Evolutionary conservation across 2,888 invertebrate species (phyloP), one percentile per base, ranked within the genome.

Genomic region (Oligia fasciuncula): DNA sequence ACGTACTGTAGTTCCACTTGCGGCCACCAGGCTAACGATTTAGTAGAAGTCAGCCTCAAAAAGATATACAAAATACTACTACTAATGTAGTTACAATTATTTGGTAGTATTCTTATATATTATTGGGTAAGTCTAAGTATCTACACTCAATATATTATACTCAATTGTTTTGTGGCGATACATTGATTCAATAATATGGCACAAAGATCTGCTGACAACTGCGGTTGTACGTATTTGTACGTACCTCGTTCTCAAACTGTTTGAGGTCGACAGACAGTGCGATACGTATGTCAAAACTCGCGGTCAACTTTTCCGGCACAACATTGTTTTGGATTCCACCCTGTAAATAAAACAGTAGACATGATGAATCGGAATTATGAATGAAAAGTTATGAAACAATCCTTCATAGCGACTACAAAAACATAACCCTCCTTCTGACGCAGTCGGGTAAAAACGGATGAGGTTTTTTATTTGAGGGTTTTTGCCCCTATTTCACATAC

Each of bases 301-400:
- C 98, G 0, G 96, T 97, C 81, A 99, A 94, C 91, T 98, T 97
- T 51, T 98, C 98, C 0, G 99, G 99, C 23, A 99, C 97, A 11
- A 99, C 98, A 94, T 99, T 99, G 46, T 97, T 96, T 94, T 99
- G 99, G 0, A 99, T 98, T 2, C 99, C 99, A 76, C 99, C 99
- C 97, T 98, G 94, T 54, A 66, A 85, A 85, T 73, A 76, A 82
- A 79, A 81, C 73, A 87, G 73, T 73, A 54, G 73, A 49, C 35
- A 14, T 63, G 68, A 77, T 71, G 63, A 79, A 79, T 73, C 35
- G 13, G 35, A 79, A 63, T 79, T 72, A 29, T 63, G 17, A 35
- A 73, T 66, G 57, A 5, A 51, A 78, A 54, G 51, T 85, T 70
- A 23, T 40, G 40, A 57, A 65, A 77, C 65, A 66, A 77, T 43